Evolutionary conservation across 1,140 invertebrate genomes (phyloP).

Genomic region (Macrobrachium nipponense): DNA sequence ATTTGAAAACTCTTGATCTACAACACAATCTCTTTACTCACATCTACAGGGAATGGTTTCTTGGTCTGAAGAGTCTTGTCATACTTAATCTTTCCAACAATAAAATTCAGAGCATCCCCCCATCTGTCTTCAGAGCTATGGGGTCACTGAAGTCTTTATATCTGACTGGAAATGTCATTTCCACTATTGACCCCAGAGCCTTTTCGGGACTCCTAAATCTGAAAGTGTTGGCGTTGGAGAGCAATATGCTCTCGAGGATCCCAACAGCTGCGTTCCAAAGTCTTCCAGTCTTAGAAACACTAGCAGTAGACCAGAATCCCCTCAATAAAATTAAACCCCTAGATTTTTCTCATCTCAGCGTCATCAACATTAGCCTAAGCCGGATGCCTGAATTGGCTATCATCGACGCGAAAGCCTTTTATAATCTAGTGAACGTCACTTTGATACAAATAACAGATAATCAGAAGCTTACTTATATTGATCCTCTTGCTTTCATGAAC

Average conservation of each 20-base stretch:
- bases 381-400: conserved; percentile 68
- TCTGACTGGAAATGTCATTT: conserved; percentile 65
- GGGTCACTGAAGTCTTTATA: conserved; percentile 57
- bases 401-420: conserved; percentile 69
- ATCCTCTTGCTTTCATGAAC: conserved; percentile 64
- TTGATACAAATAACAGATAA: conserved; percentile 69
- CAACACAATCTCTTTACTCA: conserved; percentile 65
- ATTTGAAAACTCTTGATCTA: conserved; percentile 64
- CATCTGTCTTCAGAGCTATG: conserved; percentile 65
- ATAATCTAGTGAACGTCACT: conserved; percentile 67
- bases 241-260: conserved; percentile 64
- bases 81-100: conserved; percentile 66
- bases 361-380: conserved; percentile 67
- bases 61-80: conserved; percentile 58
- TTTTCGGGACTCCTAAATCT: conserved; percentile 66
- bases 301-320: conserved; percentile 65
- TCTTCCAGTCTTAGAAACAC: conserved; percentile 59
- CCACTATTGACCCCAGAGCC: conserved; percentile 64
- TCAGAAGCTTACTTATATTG: conserved; percentile 68
- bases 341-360: conserved; percentile 67
- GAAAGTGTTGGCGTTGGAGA: conserved; percentile 62
- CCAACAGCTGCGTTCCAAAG: conserved; percentile 64
- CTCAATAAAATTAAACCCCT: conserved; percentile 65
- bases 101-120: conserved; percentile 65
- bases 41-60: conserved; percentile 67